Conservation (phyloP, 2,113 vertebrate genomes). For the Cavia porcellus region DNA sequence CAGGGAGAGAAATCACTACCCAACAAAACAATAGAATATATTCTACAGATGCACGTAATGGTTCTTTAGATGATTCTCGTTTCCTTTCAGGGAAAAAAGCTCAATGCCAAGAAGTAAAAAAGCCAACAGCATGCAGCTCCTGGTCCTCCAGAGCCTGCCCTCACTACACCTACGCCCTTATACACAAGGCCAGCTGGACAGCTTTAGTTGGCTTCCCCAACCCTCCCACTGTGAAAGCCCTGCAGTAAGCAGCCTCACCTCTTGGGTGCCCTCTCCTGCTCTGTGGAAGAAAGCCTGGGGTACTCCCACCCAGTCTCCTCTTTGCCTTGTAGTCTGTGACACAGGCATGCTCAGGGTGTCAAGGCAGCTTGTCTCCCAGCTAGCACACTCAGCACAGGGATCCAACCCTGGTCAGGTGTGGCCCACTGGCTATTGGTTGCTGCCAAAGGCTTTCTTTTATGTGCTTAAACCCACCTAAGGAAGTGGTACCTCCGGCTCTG, state of each 20-base stretch:
- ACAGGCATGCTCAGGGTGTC: not conserved
- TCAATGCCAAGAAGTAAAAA: not conserved
- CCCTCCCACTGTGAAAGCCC: not conserved
- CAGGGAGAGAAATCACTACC: slow-evolving; percentile 16
- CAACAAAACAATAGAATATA: slow-evolving; percentile 27
- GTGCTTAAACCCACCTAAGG: not conserved
- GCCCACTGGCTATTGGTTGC: not conserved
- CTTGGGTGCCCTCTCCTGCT: not conserved
- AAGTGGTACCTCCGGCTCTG: not conserved
- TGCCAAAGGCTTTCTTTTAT: not conserved
- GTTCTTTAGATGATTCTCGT: not conserved
- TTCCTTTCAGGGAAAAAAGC: not conserved
- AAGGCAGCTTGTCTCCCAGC: not conserved
- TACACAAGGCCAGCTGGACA: too few species aligned
- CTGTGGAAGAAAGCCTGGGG: not conserved
- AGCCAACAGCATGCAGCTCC: not conserved
- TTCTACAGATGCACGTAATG: not conserved
- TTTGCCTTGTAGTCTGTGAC: not conserved
- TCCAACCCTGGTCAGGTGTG: not conserved
- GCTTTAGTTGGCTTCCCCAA: not conserved
- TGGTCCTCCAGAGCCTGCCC: not conserved
- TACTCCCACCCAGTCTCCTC: not conserved
- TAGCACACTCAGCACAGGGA: not conserved
- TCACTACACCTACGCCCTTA: not conserved
- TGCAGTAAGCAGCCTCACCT: not conserved